Evolutionary conservation across 1,140 invertebrate genomes (phyloP), one percentile per base, ranked within the genome.

Genomic region (Anastatus disparis): DNA sequence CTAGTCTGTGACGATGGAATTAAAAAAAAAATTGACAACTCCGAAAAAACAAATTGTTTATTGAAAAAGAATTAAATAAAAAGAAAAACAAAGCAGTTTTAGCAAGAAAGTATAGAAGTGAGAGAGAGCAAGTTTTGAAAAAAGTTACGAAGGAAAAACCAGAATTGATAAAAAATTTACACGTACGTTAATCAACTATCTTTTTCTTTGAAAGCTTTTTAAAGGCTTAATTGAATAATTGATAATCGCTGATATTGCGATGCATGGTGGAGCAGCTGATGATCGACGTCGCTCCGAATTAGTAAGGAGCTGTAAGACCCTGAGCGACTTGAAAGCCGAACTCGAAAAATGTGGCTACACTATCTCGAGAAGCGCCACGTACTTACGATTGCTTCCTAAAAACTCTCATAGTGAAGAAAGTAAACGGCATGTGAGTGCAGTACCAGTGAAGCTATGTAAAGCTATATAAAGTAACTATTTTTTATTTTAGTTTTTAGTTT

Each of bases 331-430:
- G 27, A 0, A 50, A 24, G 24, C 42, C 13, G n/a, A n/a, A n/a
- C n/a, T n/a, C n/a, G n/a, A n/a, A n/a, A n/a, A n/a, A n/a, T n/a
- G n/a, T n/a, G 71, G 63, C 31, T 62, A 53, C 53, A 2, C 15
- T 7, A 40, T 61, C 13, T 66, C 53, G 38, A 29, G 58, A 48
- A 48, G 38, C 22, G 65, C 22, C 22, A 44, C 40, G 26, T 73
- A 73, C n/a, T 31, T 73, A n/a, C 48, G 46, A 12, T 44, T 70
- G 35, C 44, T 71, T 20, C 72, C 64, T 42, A n/a, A 48, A 26
- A 56, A 44, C 13, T 64, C 68, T 17, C 1, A 15, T 31, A 40
- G 48, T 20, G n/a, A 20, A 15, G 50, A 73, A 63, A 59, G 65
- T 0, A 73, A 73, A 52, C 62, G 22, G 44, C 58, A 65, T n/a